A percentile compares a stretch with the other conserved stretches of the same genome.
Conservation (phyloP, 2,888 invertebrate genomes). For the Sarcophaga carnaria region DNA sequence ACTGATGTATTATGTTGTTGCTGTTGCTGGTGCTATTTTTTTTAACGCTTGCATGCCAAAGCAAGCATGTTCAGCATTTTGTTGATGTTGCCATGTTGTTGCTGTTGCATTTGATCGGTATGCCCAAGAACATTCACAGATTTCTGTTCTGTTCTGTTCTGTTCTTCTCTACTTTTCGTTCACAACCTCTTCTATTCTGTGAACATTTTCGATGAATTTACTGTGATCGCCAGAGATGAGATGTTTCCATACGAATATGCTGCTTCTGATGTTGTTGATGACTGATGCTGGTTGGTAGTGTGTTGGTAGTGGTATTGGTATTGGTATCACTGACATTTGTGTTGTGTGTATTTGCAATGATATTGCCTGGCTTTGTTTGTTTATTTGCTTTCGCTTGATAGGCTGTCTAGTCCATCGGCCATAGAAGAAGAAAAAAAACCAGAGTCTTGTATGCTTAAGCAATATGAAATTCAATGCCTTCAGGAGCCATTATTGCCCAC, state of each 20-base stretch:
- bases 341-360: slow-evolving; percentile 11
- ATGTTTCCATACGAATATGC: slow-evolving; percentile 39
- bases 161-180: not conserved
- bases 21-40: slow-evolving; percentile 24
- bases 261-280: slow-evolving; percentile 16
- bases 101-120: slow-evolving; percentile 50
- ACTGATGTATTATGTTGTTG: not conserved
- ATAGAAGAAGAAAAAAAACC: not conserved
- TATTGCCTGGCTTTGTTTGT: slow-evolving; percentile 40
- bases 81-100: slow-evolving; percentile 67
- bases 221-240: slow-evolving; percentile 63
- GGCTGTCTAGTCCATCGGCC: slow-evolving; percentile 51
- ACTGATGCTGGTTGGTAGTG: slow-evolving; percentile 10
- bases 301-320: slow-evolving; percentile 15
- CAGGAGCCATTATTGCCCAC: slow-evolving; percentile 58
- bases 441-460: slow-evolving; percentile 45
- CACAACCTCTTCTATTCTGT: not conserved
- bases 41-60: slow-evolving; percentile 57
- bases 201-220: slow-evolving; percentile 47
- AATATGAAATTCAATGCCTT: slow-evolving; percentile 64
- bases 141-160: slow-evolving; percentile 35
- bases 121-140: slow-evolving; percentile 66
- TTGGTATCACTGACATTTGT: not conserved
- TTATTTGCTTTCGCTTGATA: slow-evolving; percentile 21
- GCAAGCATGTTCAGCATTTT: slow-evolving; percentile 57